Conservation (phyloP, 2,113 vertebrate species). For the Bujurquina vittata region DNA sequence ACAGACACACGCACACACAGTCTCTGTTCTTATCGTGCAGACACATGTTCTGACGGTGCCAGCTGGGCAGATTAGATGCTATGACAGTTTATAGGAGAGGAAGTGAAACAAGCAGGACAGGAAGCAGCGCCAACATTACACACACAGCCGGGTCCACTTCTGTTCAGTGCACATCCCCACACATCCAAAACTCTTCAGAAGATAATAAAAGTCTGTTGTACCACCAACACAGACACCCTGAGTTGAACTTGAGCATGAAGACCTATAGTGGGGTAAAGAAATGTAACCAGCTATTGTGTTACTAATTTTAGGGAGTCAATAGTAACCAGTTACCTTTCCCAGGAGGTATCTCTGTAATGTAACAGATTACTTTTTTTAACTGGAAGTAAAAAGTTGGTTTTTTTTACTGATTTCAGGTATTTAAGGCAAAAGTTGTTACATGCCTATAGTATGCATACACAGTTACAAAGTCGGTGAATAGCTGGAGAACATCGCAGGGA, state of each 20-base stretch:
- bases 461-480: background rate
- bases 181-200: background rate
- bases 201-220: conserved; percentile 28
- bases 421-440: background rate
- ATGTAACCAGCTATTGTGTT: background rate
- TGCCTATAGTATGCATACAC: background rate
- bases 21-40: conserved; percentile 8
- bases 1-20: background rate
- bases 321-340: background rate
- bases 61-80: conserved; percentile 57
- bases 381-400: too few relatives aligned
- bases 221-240: background rate
- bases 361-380: too few relatives aligned
- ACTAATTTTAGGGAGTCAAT: background rate
- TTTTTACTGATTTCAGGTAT: background rate
- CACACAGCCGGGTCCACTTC: conserved; percentile 26
- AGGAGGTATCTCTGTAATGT: background rate
- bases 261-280: background rate
- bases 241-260: background rate
- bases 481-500: background rate
- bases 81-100: conserved; percentile 62
- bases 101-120: conserved; percentile 61
- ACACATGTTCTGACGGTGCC: conserved; percentile 38
- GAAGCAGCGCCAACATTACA: conserved; percentile 26
- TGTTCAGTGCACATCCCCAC: background rate